phyloP scores from a whole-genome alignment of 2,113 vertebrate species.

The Brachyistius frenatus region DNA sequence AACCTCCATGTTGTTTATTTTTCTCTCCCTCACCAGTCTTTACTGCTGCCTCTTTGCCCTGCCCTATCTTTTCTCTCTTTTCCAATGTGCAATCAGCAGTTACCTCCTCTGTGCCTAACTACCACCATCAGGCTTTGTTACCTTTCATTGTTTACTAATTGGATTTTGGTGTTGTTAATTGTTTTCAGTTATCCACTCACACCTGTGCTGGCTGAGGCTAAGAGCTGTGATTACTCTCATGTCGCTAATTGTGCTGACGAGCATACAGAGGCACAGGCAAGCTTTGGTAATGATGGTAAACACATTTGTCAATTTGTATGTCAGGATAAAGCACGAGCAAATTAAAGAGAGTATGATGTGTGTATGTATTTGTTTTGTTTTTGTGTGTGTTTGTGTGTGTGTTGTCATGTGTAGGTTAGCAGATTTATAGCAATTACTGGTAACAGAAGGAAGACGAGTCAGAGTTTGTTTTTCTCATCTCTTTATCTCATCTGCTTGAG shows the following conservation, averaged over 20 bases:
- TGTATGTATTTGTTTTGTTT: not conserved
- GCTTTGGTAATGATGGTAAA: conserved; percentile 69
- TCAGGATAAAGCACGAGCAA: conserved; percentile 39
- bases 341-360: conserved; percentile 37
- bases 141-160: conserved; percentile 76
- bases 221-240: conserved; percentile 68
- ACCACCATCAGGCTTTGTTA: conserved; percentile 62
- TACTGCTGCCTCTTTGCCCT: not conserved
- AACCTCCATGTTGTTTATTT: not conserved
- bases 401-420: not conserved
- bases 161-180: conserved; percentile 69
- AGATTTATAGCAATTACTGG: conserved; percentile 13
- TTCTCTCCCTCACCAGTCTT: not conserved
- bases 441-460: not conserved
- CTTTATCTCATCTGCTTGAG: not conserved
- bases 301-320: conserved; percentile 59
- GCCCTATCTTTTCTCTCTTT: not conserved
- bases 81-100: conserved; percentile 10
- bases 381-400: not conserved
- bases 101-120: conserved; percentile 60
- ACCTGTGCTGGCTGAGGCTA: conserved; percentile 61
- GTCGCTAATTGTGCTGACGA: conserved; percentile 67
- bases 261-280: conserved; percentile 34
- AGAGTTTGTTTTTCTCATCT: not conserved
- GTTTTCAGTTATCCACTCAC: conserved; percentile 58